Conservation (phyloP, 1,140 invertebrate genomes). For the Eulimnadia texana region DNA sequence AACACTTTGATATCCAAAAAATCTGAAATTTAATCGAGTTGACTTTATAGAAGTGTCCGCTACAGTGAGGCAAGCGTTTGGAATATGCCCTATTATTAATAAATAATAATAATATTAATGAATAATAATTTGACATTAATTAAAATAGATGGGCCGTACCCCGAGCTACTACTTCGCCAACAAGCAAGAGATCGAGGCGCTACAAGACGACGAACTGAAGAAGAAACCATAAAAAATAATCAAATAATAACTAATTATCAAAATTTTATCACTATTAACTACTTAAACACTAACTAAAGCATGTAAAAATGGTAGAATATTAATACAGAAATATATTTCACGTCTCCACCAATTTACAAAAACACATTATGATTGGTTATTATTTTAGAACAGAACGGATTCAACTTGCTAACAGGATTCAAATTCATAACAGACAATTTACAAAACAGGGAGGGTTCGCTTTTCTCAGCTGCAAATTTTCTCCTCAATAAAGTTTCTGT, state of each 20-base stretch:
- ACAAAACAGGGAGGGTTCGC: background rate
- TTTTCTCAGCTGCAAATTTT: background rate
- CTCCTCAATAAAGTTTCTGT: background rate
- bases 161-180: constrained; percentile 87
- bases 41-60: too few relatives aligned
- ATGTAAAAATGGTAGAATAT: too few relatives aligned
- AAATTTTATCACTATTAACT: too few relatives aligned
- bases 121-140: too few relatives aligned
- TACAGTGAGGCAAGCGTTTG: too few relatives aligned
- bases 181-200: constrained; percentile 62
- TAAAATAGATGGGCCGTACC: constrained; percentile 59
- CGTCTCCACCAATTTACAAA: background rate
- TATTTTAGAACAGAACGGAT: background rate
- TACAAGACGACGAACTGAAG: constrained; percentile 65
- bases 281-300: too few relatives aligned
- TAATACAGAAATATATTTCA: too few relatives aligned
- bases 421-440: background rate
- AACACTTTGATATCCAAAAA: too few relatives aligned
- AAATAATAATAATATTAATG: too few relatives aligned
- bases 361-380: background rate
- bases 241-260: too few relatives aligned
- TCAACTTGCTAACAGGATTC: background rate
- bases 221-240: constrained; percentile 16
- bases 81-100: too few relatives aligned
- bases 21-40: too few relatives aligned